Percentiles rank a stretch among this genome's conserved stretches.
phyloP scores from a whole-genome alignment of 2,797 vertebrate species.

The Cryptoblepharus egeriae region DNA sequence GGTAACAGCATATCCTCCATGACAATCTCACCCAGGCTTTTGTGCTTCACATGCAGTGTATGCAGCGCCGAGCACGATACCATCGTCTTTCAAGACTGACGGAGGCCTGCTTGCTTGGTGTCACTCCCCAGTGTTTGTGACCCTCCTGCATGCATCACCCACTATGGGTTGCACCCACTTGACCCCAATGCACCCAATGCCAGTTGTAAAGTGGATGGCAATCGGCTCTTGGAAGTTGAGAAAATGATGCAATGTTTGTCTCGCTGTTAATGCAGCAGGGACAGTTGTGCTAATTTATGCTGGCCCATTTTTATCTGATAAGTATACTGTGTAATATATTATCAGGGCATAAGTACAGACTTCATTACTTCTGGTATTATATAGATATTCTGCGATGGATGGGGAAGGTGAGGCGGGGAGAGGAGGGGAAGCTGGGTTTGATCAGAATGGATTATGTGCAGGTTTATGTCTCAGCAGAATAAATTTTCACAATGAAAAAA shows the following conservation, averaged over 20 bases:
- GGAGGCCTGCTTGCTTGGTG: no score
- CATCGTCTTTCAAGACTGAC: no score
- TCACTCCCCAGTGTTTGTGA: no score
- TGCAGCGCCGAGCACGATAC: no score
- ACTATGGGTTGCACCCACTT: no score
- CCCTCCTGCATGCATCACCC: no score
- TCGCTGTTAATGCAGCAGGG: constrained; percentile 53
- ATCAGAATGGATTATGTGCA: constrained; percentile 4
- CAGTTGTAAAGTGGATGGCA: not conserved
- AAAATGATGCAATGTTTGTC: not conserved
- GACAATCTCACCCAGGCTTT: no score
- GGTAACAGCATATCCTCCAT: no score
- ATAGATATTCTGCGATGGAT: not conserved
- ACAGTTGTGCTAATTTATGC: constrained; percentile 49
- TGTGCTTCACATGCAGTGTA: no score
- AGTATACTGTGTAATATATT: constrained; percentile 48
- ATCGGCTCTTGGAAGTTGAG: not conserved
- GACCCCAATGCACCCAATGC: no score
- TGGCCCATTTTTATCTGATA: constrained; percentile 45
- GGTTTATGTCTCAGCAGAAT: constrained; percentile 52
- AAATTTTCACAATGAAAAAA: constrained; percentile 66
- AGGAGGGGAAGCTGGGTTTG: not conserved
- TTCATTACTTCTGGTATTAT: constrained; percentile 31
- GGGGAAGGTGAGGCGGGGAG: not conserved
- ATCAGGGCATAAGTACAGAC: constrained; percentile 9